Evolutionary conservation across 2,113 vertebrate species (phyloP).

Genomic region (Tylochromis polylepis): DNA sequence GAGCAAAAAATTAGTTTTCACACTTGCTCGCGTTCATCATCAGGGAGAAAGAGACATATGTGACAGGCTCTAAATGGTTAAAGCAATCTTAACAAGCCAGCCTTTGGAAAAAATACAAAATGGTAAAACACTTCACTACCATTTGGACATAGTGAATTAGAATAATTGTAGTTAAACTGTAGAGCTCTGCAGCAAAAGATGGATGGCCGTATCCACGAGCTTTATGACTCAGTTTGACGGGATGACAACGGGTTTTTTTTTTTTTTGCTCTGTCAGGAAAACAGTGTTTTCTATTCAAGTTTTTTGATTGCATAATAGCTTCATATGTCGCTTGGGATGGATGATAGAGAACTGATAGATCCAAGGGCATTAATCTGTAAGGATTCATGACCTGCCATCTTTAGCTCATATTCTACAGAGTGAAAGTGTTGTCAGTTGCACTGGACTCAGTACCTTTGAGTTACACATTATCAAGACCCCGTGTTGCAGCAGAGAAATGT

Average conservation of each 20-base stretch:
- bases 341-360: slow-evolving; percentile 35
- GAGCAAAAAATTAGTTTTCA: slow-evolving; percentile 32
- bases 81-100: slow-evolving; percentile 32
- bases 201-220: not conserved
- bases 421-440: slow-evolving; percentile 34
- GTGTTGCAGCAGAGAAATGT: slow-evolving; percentile 25
- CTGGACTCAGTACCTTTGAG: slow-evolving; percentile 2
- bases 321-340: slow-evolving; percentile 23
- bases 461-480: not conserved
- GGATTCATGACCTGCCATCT: slow-evolving; percentile 52
- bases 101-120: slow-evolving; percentile 1
- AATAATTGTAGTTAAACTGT: slow-evolving; percentile 4
- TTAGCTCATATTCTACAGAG: slow-evolving; percentile 39
- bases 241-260: not conserved
- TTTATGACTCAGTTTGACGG: slow-evolving; percentile 10
- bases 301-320: slow-evolving; percentile 8
- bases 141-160: slow-evolving; percentile 18
- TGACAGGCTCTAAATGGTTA: slow-evolving; percentile 25
- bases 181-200: not conserved
- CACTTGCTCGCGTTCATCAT: slow-evolving; percentile 10
- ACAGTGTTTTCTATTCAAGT: slow-evolving; percentile 4
- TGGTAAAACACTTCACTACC: slow-evolving; percentile 8
- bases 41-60: not conserved
- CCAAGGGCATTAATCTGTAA: slow-evolving; percentile 34
- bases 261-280: not conserved